phyloP scores from a whole-genome alignment of 2,113 vertebrate genomes.

The Pachypanchax playfairii region DNA sequence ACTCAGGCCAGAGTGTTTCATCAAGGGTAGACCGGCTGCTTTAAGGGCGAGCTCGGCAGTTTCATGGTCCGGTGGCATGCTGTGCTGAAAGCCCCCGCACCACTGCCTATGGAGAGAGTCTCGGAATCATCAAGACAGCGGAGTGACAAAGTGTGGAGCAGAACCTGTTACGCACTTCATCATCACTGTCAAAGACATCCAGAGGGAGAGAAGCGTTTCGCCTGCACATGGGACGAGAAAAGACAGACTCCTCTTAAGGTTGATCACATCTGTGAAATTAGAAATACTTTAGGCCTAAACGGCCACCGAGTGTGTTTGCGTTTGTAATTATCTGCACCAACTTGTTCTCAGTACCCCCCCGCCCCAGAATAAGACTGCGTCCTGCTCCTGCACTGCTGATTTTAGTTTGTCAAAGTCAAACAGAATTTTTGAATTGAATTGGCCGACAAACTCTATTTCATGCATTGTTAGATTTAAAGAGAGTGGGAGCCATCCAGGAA shows the following conservation, averaged over 20 bases:
- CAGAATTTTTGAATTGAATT: constrained; percentile 55
- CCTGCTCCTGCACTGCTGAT: constrained; percentile 13
- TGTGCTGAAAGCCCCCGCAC: constrained; percentile 17
- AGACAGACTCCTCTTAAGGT: constrained; percentile 57
- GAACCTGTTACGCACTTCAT: constrained; percentile 68
- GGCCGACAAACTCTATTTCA: constrained; percentile 74
- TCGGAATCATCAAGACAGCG: constrained; percentile 44
- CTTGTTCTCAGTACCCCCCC: constrained; percentile 21
- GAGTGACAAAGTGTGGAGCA: constrained; percentile 60
- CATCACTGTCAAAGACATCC: constrained; percentile 57
- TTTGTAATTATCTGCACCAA: constrained; percentile 69
- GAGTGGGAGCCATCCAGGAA: constrained; percentile 47
- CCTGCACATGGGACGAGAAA: constrained; percentile 37
- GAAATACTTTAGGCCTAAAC: constrained; percentile 68
- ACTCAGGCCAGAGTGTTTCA: constrained; percentile 50
- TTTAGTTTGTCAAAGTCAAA: constrained; percentile 66
- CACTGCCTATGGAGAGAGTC: constrained; percentile 45
- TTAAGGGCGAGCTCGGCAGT: constrained; percentile 60
- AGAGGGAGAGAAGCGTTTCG: constrained; percentile 36
- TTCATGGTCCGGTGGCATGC: constrained; percentile 59
- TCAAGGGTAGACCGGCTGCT: constrained; percentile 61
- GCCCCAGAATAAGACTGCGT: constrained; percentile 23
- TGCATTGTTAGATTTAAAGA: constrained; percentile 65
- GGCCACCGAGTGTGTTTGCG: constrained; percentile 66
- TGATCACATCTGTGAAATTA: constrained; percentile 79